phyloP scores from a whole-genome alignment of 2,797 vertebrate genomes.

The Phataginus tetradactyla region DNA sequence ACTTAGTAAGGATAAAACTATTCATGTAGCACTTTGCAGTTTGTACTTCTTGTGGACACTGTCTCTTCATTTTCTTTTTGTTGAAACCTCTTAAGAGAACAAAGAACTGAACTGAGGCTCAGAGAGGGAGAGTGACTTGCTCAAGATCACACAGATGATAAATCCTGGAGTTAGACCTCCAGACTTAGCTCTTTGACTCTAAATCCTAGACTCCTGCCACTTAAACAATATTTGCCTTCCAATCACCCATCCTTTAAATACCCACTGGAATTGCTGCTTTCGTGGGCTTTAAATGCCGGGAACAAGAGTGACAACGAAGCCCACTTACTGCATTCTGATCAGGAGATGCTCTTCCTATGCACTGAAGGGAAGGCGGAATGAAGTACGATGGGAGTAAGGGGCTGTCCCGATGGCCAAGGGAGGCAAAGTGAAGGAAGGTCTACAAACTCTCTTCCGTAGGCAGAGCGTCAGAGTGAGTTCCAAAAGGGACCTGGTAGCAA shows the following conservation, averaged over 20 bases:
- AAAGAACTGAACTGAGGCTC: conserved; percentile 30
- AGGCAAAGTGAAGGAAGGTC: no score
- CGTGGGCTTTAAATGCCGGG: neutral
- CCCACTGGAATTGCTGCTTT: neutral
- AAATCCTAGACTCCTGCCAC: neutral
- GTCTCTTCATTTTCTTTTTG: conserved; percentile 4
- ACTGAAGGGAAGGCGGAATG: neutral
- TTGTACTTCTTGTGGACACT: neutral
- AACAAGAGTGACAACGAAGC: neutral
- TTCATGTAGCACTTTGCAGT: neutral
- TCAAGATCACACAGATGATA: neutral
- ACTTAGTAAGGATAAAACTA: neutral
- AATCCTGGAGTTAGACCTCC: neutral
- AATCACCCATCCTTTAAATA: neutral
- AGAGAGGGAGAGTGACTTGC: neutral
- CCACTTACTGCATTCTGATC: neutral
- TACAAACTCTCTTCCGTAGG: neutral
- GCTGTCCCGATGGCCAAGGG: neutral
- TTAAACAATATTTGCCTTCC: neutral
- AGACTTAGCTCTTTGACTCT: conserved; percentile 18
- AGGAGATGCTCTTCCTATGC: neutral
- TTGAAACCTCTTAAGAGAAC: conserved; percentile 1
- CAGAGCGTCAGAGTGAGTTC: neutral
- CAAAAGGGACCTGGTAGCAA: neutral
- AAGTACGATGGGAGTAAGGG: neutral